phyloP scores from a whole-genome alignment of 2,888 invertebrate species.

The Cephus rjabovi region DNA sequence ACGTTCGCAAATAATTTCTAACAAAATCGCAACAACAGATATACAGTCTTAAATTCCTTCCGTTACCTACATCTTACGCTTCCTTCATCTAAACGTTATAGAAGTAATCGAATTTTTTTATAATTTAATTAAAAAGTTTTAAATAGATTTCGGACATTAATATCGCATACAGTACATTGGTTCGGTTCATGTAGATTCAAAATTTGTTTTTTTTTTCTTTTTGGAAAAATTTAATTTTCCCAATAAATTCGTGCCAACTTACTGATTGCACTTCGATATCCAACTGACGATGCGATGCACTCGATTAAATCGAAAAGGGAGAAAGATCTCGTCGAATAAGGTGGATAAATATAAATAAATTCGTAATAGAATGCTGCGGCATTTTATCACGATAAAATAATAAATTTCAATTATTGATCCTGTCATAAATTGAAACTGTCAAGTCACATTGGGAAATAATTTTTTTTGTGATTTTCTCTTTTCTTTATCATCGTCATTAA shows the following conservation, averaged over 20 bases:
- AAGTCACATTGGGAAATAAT: neutral
- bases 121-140: neutral
- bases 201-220: neutral
- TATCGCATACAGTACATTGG: neutral
- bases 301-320: neutral
- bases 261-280: neutral
- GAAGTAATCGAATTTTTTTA: neutral
- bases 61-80: neutral
- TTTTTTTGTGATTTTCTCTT: neutral
- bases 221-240: neutral
- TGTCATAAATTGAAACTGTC: neutral
- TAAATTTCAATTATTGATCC: neutral
- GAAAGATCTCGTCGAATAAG: neutral
- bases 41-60: neutral
- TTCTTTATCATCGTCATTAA: neutral
- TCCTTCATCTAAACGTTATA: neutral
- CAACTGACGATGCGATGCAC: neutral
- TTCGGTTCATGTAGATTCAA: neutral
- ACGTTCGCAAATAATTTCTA: neutral
- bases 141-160: neutral
- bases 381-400: neutral
- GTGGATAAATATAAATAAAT: neutral
- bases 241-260: neutral
- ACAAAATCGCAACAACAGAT: neutral
- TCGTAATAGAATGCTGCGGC: neutral